phyloP scores from a whole-genome alignment of 2,888 invertebrate genomes.

The Drosophila pullipes region DNA sequence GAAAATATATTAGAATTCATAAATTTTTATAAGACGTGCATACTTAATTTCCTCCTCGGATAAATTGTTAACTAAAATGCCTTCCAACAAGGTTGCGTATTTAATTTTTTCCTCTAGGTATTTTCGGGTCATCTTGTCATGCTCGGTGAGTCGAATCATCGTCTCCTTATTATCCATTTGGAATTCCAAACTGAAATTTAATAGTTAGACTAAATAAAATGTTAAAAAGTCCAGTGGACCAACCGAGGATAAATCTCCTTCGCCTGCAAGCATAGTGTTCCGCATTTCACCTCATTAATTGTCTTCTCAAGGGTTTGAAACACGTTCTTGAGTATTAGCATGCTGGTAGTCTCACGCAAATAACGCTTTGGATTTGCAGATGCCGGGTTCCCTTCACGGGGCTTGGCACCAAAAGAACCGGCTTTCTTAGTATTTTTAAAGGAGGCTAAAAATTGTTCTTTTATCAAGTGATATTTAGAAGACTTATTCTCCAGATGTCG shows the following conservation, averaged over 20 bases:
- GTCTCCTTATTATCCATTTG: constrained; percentile 76
- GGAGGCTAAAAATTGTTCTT: constrained; percentile 2
- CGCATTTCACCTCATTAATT: constrained; percentile 82
- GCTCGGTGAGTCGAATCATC: constrained; percentile 68
- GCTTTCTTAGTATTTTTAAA: not conserved
- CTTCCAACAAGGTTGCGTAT: constrained; percentile 65
- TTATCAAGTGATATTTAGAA: constrained; percentile 58
- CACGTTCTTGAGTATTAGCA: constrained; percentile 76
- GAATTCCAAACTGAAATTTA: constrained; percentile 69
- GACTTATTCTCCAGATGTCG: constrained; percentile 73
- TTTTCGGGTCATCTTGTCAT: constrained; percentile 61
- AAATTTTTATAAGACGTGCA: constrained; percentile 1
- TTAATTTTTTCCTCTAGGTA: constrained; percentile 69
- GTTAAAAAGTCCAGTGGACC: not conserved
- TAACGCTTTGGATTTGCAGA: constrained; percentile 70
- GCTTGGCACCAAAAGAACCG: not conserved
- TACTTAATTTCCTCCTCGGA: constrained; percentile 81
- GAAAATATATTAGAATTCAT: not conserved
- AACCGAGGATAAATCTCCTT: constrained; percentile 83
- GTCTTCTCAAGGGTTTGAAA: constrained; percentile 74
- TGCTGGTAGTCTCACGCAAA: constrained; percentile 82
- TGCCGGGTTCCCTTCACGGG: constrained; percentile 2
- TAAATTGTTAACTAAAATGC: constrained; percentile 77
- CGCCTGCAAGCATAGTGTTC: constrained; percentile 80
- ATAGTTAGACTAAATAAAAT: not conserved